Base-by-base conservation (phyloP, 2,888 invertebrate genomes). In the Tachina fera region DNA sequence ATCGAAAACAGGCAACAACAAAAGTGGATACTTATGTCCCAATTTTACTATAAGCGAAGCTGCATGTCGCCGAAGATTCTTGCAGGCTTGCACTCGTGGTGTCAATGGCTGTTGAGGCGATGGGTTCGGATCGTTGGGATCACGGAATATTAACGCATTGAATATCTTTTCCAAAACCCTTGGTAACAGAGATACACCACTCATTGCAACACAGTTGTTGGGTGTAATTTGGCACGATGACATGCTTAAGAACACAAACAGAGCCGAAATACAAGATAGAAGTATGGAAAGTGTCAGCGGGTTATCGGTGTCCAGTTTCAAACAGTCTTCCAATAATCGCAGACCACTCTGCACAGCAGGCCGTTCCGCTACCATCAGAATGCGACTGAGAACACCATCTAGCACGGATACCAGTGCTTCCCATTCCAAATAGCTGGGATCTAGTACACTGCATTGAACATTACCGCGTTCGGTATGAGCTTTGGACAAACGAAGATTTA, bases 201-300 rank as follows among this genome's bases (percentile, higher is more conserved):
- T 95, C 93, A 95, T 94, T 6, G 95, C 94, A 87, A 94, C 94
- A 78, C 94, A 94, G 90, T 94, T 95, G 67, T 92, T 93, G 49
- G 92, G 88, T 0, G 95, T 95, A 86, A 96, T 94, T 89, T 96
- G 96, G 88, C 96, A 96, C 53, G 97, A 96, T 0, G 97, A 96
- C 95, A 97, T 96, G 90, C 96, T 97, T 31, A 98, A 94, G 93
- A 98, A 98, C 43, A 97, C 97, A 92, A 98, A 98, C 3, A 98
- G 94, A 0, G 98, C 97, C 1, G 98, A 98, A 88, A 98, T 96
- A 93, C 97, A 97, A 0, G 98, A 98, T n/a, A 98, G 93, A 78
- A 97, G 93, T 70, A 96, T 95, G 0, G 98, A 98, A 39, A 97
- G 93, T 72, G 98, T 94, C 86, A 97, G 93, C 1, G 98, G 97